Conservation (phyloP, 64 coral and sea anemone genomes). For the Stylophora pistillata region DNA sequence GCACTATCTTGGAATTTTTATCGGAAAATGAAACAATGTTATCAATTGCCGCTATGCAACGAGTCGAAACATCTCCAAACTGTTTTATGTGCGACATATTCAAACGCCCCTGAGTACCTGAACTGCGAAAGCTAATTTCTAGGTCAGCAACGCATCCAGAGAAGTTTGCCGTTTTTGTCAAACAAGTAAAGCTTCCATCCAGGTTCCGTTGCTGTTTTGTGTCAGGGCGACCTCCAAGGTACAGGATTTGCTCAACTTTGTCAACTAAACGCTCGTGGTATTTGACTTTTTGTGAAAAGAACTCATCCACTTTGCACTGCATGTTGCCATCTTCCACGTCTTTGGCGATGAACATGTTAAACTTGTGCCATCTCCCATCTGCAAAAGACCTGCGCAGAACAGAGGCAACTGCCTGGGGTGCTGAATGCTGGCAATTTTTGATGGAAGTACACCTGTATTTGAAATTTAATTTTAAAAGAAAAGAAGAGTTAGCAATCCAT, state of each 20-base stretch:
- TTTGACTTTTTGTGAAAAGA: background rate
- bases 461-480: background rate
- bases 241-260: background rate
- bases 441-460: background rate
- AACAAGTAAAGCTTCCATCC: background rate
- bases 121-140: background rate
- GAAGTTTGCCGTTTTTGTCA: background rate
- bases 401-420: background rate
- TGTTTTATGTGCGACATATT: background rate
- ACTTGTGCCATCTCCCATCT: conserved; percentile 5
- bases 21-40: background rate
- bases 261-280: background rate
- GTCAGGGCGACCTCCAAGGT: background rate
- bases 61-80: background rate
- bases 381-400: background rate
- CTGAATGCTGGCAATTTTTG: background rate
- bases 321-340: background rate
- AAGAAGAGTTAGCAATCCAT: background rate
- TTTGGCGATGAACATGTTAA: background rate
- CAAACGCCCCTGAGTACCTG: background rate
- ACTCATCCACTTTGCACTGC: conserved; percentile 9
- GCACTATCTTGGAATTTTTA: background rate
- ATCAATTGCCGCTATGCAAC: background rate
- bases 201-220: background rate
- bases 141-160: conserved; percentile 27